Conservation (phyloP, 2,888 invertebrate genomes). For the Xestoiulus laeticollis region DNA sequence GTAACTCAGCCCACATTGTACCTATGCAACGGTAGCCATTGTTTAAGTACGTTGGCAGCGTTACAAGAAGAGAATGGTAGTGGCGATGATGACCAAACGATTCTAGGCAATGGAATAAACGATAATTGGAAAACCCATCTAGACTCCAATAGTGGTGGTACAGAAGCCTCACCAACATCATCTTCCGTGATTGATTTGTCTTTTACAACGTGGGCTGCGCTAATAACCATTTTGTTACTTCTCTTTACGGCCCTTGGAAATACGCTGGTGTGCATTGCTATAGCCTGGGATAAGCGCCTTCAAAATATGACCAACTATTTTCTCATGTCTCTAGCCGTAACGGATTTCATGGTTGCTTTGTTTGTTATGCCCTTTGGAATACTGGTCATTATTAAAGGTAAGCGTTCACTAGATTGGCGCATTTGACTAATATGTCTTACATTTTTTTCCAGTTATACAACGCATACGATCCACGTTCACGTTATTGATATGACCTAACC, state of each 20-base stretch:
- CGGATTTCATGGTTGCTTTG: constrained; percentile 90
- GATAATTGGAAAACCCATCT: neutral
- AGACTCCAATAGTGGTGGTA: neutral
- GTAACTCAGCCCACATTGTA: neutral
- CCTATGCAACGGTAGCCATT: constrained; percentile 11
- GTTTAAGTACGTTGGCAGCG: neutral
- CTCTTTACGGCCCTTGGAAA: constrained; percentile 80
- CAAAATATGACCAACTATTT: constrained; percentile 98
- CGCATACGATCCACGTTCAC: too few species aligned
- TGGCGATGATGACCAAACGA: neutral
- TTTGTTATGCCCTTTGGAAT: constrained; percentile 97
- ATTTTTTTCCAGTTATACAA: too few species aligned
- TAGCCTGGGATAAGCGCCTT: constrained; percentile 85
- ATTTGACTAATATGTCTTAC: too few species aligned
- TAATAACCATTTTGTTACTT: constrained; percentile 75
- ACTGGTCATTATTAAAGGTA: constrained; percentile 91
- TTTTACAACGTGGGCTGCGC: constrained; percentile 59
- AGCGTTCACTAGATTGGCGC: constrained; percentile 65
- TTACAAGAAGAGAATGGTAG: neutral
- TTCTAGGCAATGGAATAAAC: neutral
- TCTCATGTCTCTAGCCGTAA: constrained; percentile 89
- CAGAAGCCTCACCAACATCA: neutral
- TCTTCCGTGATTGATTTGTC: constrained; percentile 44
- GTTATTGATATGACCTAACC: too few species aligned
- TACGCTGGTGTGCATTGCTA: constrained; percentile 91